Evolutionary conservation across 2,113 vertebrate genomes (phyloP), one percentile per base, ranked within the genome.

Genomic region (Psammodynastes pulverulentus): DNA sequence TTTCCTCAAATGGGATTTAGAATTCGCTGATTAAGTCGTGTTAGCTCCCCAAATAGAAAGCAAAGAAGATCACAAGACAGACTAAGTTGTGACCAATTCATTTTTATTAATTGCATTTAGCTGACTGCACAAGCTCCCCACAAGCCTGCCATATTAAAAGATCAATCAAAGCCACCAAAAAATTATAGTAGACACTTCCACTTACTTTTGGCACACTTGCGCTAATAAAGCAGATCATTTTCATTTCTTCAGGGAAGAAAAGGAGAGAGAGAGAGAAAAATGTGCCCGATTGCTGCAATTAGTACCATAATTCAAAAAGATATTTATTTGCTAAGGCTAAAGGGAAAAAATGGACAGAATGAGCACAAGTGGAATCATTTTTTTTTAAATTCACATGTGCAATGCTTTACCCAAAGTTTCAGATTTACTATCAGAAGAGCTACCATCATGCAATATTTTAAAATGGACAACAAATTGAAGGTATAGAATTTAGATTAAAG

Each of bases 71-170:
- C 86, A 46, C 9, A 92, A 93, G 94, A 90, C 90, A 91, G 92
- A 86, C 58, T n/a, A 0, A 0, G 17, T 92, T 92, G 88, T 91
- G 90, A 89, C 51, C 91, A 92, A 95, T 92, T 88, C 51, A 53
- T 86, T 92, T 79, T 90, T 94, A 94, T 94, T 93, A 95, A 94
- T 94, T 95, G 87, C 92, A 91, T 94, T 94, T 93, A 89, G 29
- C 88, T 94, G 92, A 91, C 79, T 12, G 91, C 88, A 62, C 39
- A 89, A 88, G 9, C 86, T 21, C 45, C 79, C 87, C 19, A 29
- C 67, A 88, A 88, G 23, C 43, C 72, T 92, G 45, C 91, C 48
- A 51, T 12, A 51, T 94, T 84, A 93, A 91, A 86, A 91, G 53
- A 51, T 34, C n/a, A 39, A 79, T 90, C 86, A 84, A 94, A 94